Percentiles rank a stretch among this genome's conserved stretches.
Evolutionary conservation across 2,113 vertebrate genomes (phyloP).

Genomic region (Poeciliopsis occidentalis): DNA sequence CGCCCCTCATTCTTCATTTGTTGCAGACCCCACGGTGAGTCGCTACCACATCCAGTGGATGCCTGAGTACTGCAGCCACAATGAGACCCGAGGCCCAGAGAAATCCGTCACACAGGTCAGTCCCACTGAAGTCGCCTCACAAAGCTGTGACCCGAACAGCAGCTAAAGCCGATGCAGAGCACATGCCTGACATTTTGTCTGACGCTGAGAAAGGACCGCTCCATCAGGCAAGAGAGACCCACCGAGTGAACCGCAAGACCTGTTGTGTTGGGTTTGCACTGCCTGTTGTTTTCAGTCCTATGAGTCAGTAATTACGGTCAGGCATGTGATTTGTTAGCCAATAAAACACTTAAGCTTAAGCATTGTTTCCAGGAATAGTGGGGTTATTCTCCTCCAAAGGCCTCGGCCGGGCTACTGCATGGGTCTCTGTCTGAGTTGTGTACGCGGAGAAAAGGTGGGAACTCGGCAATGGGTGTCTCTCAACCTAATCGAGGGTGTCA

Average conservation of each 20-base stretch:
- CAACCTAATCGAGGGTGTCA: slow-evolving; percentile 69
- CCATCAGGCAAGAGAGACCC: slow-evolving; percentile 49
- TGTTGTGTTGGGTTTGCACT: slow-evolving; percentile 31
- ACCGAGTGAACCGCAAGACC: slow-evolving; percentile 27
- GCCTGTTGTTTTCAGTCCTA: slow-evolving; percentile 68
- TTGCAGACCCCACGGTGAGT: slow-evolving; percentile 78
- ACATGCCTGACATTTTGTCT: slow-evolving; percentile 57
- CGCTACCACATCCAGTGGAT: slow-evolving; percentile 90
- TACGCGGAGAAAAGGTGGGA: slow-evolving; percentile 17
- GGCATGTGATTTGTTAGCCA: slow-evolving; percentile 66
- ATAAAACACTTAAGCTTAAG: slow-evolving; percentile 72
- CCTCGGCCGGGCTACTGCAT: slow-evolving; percentile 34
- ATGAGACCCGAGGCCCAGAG: slow-evolving; percentile 81
- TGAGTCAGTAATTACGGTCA: slow-evolving; percentile 69
- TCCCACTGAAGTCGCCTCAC: slow-evolving; percentile 1
- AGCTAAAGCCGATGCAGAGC: slow-evolving; percentile 57
- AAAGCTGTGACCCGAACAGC: slow-evolving; percentile 15
- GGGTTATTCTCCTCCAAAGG: slow-evolving; percentile 47
- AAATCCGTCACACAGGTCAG: slow-evolving; percentile 87
- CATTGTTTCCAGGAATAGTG: slow-evolving; percentile 69
- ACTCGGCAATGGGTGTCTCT: slow-evolving; percentile 38
- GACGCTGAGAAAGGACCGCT: slow-evolving; percentile 36
- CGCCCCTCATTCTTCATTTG: not conserved
- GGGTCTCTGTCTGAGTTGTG: slow-evolving; percentile 22
- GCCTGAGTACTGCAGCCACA: slow-evolving; percentile 88